Conservation (phyloP, 2,888 invertebrate species). For the Marasmarcha lunaedactyla region DNA sequence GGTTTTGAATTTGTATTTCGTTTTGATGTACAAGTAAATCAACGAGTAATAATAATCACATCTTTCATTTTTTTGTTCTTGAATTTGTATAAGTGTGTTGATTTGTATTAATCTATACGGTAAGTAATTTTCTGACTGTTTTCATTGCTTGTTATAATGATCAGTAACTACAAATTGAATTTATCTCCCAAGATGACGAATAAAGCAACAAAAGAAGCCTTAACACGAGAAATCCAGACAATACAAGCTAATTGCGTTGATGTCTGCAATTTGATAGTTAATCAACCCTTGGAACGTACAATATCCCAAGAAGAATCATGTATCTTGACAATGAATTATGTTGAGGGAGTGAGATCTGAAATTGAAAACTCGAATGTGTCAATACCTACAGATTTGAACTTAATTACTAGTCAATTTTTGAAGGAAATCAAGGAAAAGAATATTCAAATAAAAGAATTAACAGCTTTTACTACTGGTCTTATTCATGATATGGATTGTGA, state of each 20-base stretch:
- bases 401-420: constrained; percentile 40
- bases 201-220: constrained; percentile 26
- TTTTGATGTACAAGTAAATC: too few species aligned
- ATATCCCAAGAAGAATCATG: constrained; percentile 24
- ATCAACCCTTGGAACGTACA: constrained; percentile 27
- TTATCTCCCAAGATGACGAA: constrained; percentile 28
- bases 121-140: too few species aligned
- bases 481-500: constrained; percentile 41
- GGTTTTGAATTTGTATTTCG: too few species aligned
- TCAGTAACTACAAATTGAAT: too few species aligned
- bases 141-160: too few species aligned
- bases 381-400: constrained; percentile 36
- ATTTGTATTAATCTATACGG: too few species aligned
- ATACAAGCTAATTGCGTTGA: constrained; percentile 34
- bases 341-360: constrained; percentile 36
- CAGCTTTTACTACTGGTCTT: constrained; percentile 38
- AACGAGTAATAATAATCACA: too few species aligned
- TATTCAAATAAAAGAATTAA: constrained; percentile 35
- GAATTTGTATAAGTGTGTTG: too few species aligned
- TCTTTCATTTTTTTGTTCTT: too few species aligned
- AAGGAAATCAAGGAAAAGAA: constrained; percentile 39
- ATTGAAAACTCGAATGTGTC: constrained; percentile 34
- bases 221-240: constrained; percentile 37
- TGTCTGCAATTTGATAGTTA: constrained; percentile 35
- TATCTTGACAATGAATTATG: constrained; percentile 30